These are phyloP conservation scores for Cybosia mesomella DNA, from an alignment of 2,888 invertebrate genomes.

Conservation along the genomic window DNA sequence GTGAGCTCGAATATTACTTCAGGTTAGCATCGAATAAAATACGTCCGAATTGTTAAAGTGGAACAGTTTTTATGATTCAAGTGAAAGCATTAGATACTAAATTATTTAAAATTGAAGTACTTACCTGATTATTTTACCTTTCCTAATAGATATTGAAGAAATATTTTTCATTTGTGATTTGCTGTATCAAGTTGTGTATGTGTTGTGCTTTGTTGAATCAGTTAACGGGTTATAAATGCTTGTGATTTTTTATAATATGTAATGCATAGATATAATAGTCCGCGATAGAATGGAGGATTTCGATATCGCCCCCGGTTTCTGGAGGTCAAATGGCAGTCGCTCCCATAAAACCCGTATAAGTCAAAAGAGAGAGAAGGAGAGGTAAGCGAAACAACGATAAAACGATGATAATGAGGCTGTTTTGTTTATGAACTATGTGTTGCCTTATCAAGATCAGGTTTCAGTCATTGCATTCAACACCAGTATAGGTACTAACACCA, in stretches of 20 bases:
- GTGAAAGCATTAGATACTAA: constrained; percentile 39
- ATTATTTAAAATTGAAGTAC: constrained; percentile 35
- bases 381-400: background rate
- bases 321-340: background rate
- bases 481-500: too few species aligned
- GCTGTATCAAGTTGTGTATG: constrained; percentile 39
- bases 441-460: too few species aligned
- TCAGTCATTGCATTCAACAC: too few species aligned
- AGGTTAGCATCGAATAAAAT: constrained; percentile 67
- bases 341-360: background rate
- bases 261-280: background rate
- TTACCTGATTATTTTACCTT: constrained; percentile 22
- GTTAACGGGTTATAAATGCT: background rate
- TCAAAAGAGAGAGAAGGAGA: background rate
- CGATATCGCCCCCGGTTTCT: too few species aligned
- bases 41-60: constrained; percentile 48
- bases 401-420: too few species aligned
- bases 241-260: background rate
- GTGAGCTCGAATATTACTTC: constrained; percentile 72
- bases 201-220: constrained; percentile 50
- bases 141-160: background rate
- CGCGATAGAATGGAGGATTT: too few species aligned
- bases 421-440: too few species aligned
- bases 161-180: background rate
- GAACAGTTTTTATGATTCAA: constrained; percentile 52